Evolutionary conservation across 2,797 vertebrate genomes (phyloP), one percentile per base, ranked within the genome.

Genomic region (Pseudopleuronectes americanus): DNA sequence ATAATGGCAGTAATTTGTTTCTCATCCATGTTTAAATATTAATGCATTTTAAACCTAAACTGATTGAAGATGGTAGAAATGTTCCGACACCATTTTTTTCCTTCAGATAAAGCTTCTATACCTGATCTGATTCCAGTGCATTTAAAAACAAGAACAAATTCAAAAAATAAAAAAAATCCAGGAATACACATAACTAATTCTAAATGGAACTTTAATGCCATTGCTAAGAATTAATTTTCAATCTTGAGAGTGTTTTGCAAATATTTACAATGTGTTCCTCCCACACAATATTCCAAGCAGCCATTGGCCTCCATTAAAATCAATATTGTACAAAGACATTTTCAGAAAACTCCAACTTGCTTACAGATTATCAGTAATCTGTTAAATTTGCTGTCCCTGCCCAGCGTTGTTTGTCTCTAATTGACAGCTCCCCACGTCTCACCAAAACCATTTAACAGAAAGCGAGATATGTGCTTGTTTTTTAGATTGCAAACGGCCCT

Each of bases 401-500:
- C 45, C 22, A 17, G 49, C 55, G 28, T 55, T 63, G 74, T 65
- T 73, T 71, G 0, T 57, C 49, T 57, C 57, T 67, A 81, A 69
- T 65, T 58, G 41, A 66, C 28, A 67, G 53, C 59, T 71, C 31
- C 45, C 64, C 57, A 53, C 63, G 53, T 70, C 53, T 52, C 54
- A 14, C 52, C 47, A 26, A 54, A 72, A 76, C 74, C 68, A 74
- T 76, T 57, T 57, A 74, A 70, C 54, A 56, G 21, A 52, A 67
- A 74, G 48, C 60, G 71, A 52, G 67, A 71, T 74, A 43, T 74
- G 43, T 71, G 62, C 61, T 47, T 76, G 64, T 49, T 68, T 67
- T 76, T 76, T 41, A 41, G 55, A 69, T 68, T 19, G 55, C 58
- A 68, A 78, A 79, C 57, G 48, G 53, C 58, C 60, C 63, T 53